phyloP scores from a whole-genome alignment of 2,888 invertebrate species.

The Chymomyza caudatula region DNA sequence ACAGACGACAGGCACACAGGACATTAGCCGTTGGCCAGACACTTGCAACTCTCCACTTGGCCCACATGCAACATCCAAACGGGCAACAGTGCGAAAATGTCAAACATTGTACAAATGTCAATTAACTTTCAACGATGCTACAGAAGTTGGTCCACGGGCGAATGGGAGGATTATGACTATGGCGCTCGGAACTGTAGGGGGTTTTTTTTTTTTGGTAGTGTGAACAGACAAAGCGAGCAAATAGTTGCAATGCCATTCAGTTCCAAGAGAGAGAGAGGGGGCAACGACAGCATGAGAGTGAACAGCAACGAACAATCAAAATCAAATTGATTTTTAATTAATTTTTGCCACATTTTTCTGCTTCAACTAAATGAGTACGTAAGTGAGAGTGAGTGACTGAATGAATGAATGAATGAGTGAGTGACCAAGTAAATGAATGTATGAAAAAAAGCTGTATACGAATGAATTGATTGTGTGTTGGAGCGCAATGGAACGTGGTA shows the following conservation, averaged over 20 bases:
- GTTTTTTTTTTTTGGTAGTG: not conserved
- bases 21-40: too few species aligned
- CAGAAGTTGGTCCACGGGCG: not conserved
- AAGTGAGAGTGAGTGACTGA: conserved; percentile 19
- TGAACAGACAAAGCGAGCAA: conserved; percentile 13
- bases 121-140: conserved; percentile 52
- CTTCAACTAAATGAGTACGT: conserved; percentile 27
- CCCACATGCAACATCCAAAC: not conserved
- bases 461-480: conserved; percentile 15
- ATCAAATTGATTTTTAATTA: conserved; percentile 71
- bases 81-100: conserved; percentile 29
- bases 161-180: not conserved
- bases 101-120: conserved; percentile 60
- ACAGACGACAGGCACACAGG: too few species aligned
- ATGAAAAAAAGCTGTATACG: conserved; percentile 12
- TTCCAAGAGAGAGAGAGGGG: not conserved
- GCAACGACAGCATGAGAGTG: too few species aligned
- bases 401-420: conserved; percentile 30
- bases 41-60: conserved; percentile 9
- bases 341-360: conserved; percentile 69
- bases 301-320: conserved; percentile 60
- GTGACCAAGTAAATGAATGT: conserved; percentile 3
- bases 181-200: not conserved
- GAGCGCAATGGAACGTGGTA: not conserved
- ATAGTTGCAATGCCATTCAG: not conserved